Evolutionary conservation across 2,888 invertebrate species (phyloP), one percentile per base, ranked within the genome.

Genomic region (Ophion ellenae): DNA sequence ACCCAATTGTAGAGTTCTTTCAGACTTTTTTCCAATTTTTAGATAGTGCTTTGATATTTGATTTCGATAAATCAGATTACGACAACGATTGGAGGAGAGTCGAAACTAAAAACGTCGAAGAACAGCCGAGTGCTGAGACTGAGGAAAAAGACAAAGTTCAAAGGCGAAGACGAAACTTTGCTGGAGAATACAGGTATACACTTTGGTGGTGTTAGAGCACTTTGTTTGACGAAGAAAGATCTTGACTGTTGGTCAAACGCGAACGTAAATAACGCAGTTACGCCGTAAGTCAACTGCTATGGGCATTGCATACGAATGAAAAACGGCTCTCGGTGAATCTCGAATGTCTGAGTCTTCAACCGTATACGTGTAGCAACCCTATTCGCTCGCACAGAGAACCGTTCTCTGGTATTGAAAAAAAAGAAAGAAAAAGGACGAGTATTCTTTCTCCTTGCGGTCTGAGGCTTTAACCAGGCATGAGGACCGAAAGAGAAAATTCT

Each of bases 401-500:
- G 83, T 81, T 84, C 77, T 85, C 59, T 59, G 36, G 76, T 77
- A 85, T 83, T 82, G 77, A 86, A 87, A 74, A 24, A 59, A 71
- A 73, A 53, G 1, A 53, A 17, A 14, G 11, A 47, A 47, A 47
- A 70, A 36, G 36, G 14, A 40, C 45, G 28, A 61, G 32, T 45
- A 20, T 28, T 85, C 80, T 79, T 73, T 83, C 83, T 70, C 67
- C 79, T 70, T 57, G 74, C 57, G 47, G 53, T 78, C 67, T 32
- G 53, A 69, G 77, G 66, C 73, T 79, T 64, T 53, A 74, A 82
- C 80, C 81, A 86, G 57, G 79, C 77, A 78, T 17, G 75, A 85
- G 81, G 75, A 84, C 74, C 61, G 24, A 78, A 75, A 81, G 70
- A 79, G 77, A 81, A 88, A 84, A 86, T 84, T 78, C 83, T 84